A percentile compares a stretch with the other conserved stretches of the same genome.
phyloP scores from a whole-genome alignment of 1,140 invertebrate species.

The Aradophagus sp. region DNA sequence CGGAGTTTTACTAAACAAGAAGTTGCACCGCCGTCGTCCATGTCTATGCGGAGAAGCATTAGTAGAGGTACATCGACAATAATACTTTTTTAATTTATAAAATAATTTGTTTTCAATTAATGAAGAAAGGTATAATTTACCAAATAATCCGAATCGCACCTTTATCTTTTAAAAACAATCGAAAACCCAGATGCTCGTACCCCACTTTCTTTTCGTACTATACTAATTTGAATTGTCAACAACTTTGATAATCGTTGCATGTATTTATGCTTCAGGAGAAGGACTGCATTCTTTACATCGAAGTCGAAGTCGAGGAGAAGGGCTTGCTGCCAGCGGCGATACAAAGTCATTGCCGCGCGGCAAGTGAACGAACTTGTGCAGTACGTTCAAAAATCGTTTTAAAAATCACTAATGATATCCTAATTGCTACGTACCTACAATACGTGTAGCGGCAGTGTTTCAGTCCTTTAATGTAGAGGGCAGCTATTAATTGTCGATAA shows the following conservation, averaged over 20 bases:
- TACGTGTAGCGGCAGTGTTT: constrained; percentile 70
- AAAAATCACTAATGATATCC: constrained; percentile 64
- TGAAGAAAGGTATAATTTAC: too few relatives aligned
- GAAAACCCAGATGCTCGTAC: too few relatives aligned
- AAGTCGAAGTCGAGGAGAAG: constrained; percentile 71
- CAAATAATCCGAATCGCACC: too few relatives aligned
- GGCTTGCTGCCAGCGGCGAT: constrained; percentile 64
- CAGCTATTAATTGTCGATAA: constrained; percentile 69
- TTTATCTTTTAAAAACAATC: too few relatives aligned
- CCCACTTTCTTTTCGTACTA: too few relatives aligned
- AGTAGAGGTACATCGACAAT: constrained; percentile 68
- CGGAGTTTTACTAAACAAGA: constrained; percentile 77
- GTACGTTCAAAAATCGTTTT: constrained; percentile 54
- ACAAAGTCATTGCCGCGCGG: constrained; percentile 66
- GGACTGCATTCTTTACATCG: constrained; percentile 72
- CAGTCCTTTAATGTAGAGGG: constrained; percentile 67
- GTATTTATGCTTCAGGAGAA: constrained; percentile 63
- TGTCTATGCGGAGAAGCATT: constrained; percentile 68
- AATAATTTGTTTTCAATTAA: too few relatives aligned
- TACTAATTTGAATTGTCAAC: too few relatives aligned
- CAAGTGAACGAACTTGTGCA: constrained; percentile 62
- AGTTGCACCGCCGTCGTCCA: constrained; percentile 56
- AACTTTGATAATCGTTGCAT: too few relatives aligned
- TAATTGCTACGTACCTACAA: constrained; percentile 71
- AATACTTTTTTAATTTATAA: too few relatives aligned